Evolutionary conservation across 2,797 vertebrate species (phyloP).

Genomic region (Aldrovandia affinis): DNA sequence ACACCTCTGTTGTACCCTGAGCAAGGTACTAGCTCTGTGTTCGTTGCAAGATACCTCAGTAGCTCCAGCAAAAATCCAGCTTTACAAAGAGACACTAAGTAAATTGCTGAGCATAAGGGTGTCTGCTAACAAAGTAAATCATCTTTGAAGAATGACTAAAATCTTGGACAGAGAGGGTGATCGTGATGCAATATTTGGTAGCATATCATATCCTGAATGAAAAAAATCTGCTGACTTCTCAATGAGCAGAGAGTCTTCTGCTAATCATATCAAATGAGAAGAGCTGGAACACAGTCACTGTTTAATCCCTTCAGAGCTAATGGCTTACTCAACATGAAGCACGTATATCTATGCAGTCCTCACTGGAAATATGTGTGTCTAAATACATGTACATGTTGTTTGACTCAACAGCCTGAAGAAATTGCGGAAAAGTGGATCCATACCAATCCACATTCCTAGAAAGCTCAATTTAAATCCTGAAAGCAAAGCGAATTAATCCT

Average conservation of each 20-base stretch:
- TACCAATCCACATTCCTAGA: constrained; percentile 40
- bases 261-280: constrained; percentile 6
- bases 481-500: constrained; percentile 57
- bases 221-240: constrained; percentile 11
- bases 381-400: constrained; percentile 33
- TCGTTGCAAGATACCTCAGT: neutral
- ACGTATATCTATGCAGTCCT: neutral
- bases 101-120: neutral
- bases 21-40: neutral
- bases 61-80: neutral
- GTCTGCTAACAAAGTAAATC: neutral
- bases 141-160: neutral
- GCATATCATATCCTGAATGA: neutral
- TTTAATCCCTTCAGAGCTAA: constrained; percentile 22
- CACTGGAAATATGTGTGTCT: constrained; percentile 21
- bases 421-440: constrained; percentile 40
- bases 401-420: constrained; percentile 20
- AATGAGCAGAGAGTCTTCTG: neutral
- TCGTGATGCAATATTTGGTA: neutral
- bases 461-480: constrained; percentile 42
- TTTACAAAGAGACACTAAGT: neutral
- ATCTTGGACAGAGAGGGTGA: neutral
- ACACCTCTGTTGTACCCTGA: neutral
- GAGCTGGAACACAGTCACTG: neutral
- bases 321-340: constrained; percentile 9